Evolutionary conservation across 2,888 invertebrate species (phyloP), one percentile per base, ranked within the genome.

Genomic region (Conomelus anceps): DNA sequence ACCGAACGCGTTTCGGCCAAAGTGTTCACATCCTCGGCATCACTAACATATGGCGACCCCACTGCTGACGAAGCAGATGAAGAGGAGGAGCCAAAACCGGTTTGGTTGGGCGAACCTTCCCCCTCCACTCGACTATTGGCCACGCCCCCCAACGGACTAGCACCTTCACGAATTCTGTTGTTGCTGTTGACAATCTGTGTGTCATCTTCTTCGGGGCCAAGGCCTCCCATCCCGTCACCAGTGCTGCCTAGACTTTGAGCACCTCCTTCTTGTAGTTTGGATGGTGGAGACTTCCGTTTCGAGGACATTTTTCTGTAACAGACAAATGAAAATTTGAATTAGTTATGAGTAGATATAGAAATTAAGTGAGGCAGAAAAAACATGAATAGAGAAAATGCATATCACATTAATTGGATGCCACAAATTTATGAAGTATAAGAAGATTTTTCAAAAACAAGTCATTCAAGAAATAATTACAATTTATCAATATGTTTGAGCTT

Each of bases 241-340:
- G 34, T 17, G 17, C 90, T 91, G 34, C 90, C 90, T 26, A 23
- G 85, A 84, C 84, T 23, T 88, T 87, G 89, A 22, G 89, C 94
- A 94, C 94, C 94, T 95, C 96, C 96, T 95, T 98, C 97, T 93
- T 95, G 95, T 94, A 98, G 95, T 95, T 98, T 98, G 92, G 97
- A 97, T 94, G 98, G 98, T 94, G 98, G 98, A 94, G 98, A 98
- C 95, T 98, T 98, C 94, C 98, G 96, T 96, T 98, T 98, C 95
- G 98, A 98, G 96, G 98, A 98, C 98, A 98, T 98, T 95, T 96
- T 98, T 96, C 97, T 97, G 96, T 91, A 95, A 95, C 94, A 94
- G 94, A 93, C 92, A 91, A 94, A 94, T 94, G 94, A 94, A 94
- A 94, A 94, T 94, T 92, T 92, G 94, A 94, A 94, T 23, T 86